phyloP scores from a whole-genome alignment of 1,140 invertebrate genomes.

The Eulimnadia texana region DNA sequence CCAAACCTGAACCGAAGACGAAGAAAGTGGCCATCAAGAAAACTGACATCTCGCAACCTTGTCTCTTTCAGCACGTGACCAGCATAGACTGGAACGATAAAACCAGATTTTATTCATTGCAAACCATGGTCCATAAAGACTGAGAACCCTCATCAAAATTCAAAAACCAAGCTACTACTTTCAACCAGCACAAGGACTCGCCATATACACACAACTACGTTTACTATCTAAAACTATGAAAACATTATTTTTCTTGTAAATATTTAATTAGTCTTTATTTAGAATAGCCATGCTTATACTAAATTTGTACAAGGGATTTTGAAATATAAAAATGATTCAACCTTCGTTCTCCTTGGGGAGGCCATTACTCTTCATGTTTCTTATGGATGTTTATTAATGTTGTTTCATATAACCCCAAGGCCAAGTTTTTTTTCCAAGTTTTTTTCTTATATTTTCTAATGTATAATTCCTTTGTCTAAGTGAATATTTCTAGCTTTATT shows the following conservation, averaged over 20 bases:
- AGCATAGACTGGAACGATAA: slow-evolving; percentile 55
- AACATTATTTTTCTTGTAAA: too few species aligned
- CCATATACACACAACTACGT: too few species aligned
- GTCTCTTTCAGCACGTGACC: slow-evolving; percentile 73
- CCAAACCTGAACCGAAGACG: slow-evolving; percentile 20
- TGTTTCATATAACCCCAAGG: not conserved
- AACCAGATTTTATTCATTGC: slow-evolving; percentile 48
- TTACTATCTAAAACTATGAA: too few species aligned
- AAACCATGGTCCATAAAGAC: slow-evolving; percentile 34
- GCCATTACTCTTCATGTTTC: too few species aligned
- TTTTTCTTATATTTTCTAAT: not conserved
- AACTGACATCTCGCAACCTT: slow-evolving; percentile 68
- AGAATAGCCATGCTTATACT: too few species aligned
- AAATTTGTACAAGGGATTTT: too few species aligned
- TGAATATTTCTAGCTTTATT: not conserved
- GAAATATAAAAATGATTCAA: too few species aligned
- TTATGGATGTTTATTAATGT: not conserved
- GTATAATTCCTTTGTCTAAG: not conserved
- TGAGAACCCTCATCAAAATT: not conserved
- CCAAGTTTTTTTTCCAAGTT: not conserved
- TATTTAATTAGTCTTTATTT: too few species aligned
- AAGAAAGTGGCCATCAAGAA: slow-evolving; percentile 37
- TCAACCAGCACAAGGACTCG: not conserved
- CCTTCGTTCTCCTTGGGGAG: too few species aligned
- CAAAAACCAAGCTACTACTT: not conserved